Evolutionary conservation across 2,113 vertebrate species (phyloP).

Genomic region (Tylochromis polylepis): DNA sequence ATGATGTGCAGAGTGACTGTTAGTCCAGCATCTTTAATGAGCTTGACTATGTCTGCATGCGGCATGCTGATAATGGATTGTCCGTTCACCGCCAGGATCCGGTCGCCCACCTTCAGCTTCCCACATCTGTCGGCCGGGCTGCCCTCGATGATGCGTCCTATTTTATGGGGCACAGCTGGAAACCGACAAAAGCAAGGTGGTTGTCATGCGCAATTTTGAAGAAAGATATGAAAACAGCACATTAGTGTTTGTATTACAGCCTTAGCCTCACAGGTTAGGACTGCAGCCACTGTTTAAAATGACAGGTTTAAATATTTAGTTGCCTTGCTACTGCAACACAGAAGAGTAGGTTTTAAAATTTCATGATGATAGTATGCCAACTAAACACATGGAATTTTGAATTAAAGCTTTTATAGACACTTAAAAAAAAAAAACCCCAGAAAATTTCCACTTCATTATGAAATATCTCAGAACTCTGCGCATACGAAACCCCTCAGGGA

Average conservation of each 20-base stretch:
- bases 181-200: slow-evolving; percentile 1
- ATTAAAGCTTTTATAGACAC: background rate
- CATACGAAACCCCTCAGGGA: background rate
- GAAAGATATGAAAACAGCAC: background rate
- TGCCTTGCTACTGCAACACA: background rate
- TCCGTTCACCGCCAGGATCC: slow-evolving; percentile 97
- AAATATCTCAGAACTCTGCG: background rate
- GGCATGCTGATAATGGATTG: slow-evolving; percentile 99
- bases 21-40: slow-evolving; percentile 97
- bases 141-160: slow-evolving; percentile 96
- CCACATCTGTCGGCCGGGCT: slow-evolving; percentile 95
- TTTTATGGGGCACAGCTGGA: slow-evolving; percentile 97
- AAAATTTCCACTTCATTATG: background rate
- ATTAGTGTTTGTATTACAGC: background rate
- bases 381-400: background rate
- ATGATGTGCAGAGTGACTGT: slow-evolving; percentile 98
- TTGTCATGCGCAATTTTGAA: background rate
- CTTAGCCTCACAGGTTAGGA: background rate
- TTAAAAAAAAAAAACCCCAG: background rate
- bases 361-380: background rate
- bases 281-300: background rate
- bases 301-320: background rate
- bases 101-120: slow-evolving; percentile 96
- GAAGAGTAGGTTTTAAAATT: background rate
- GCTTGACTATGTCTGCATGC: slow-evolving; percentile 98